phyloP scores from a whole-genome alignment of 2,888 invertebrate species.

The Automeris io region DNA sequence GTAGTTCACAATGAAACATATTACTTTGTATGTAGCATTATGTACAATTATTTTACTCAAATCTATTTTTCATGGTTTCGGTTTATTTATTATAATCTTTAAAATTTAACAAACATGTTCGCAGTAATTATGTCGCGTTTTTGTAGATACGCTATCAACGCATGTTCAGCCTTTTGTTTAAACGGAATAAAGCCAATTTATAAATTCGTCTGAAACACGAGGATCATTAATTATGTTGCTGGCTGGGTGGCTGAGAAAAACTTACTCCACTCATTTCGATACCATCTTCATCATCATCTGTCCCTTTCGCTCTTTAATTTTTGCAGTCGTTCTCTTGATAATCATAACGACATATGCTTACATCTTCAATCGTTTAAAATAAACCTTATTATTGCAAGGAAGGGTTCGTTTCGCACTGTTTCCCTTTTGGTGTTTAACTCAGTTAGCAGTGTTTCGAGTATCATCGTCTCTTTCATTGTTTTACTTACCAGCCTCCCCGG shows the following conservation, averaged over 20 bases:
- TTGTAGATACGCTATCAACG: constrained; percentile 53
- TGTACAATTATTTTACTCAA: no score
- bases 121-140: constrained; percentile 41
- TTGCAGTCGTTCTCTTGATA: constrained; percentile 14
- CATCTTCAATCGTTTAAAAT: constrained; percentile 7
- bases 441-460: constrained; percentile 17
- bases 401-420: constrained; percentile 17
- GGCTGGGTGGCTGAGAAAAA: constrained; percentile 77
- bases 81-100: background rate
- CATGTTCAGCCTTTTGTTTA: constrained; percentile 63
- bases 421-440: constrained; percentile 13
- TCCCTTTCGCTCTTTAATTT: constrained; percentile 50
- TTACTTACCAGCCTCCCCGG: constrained; percentile 61
- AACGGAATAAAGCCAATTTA: constrained; percentile 71
- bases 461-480: constrained; percentile 61
- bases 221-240: constrained; percentile 77
- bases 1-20: no score
- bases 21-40: no score
- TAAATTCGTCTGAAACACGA: constrained; percentile 74
- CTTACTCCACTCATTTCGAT: constrained; percentile 75
- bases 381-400: constrained; percentile 11
- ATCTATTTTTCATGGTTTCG: background rate
- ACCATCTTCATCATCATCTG: constrained; percentile 62
- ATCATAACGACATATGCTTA: constrained; percentile 16
- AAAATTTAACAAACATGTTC: constrained; percentile 13